Percentiles rank a stretch among this genome's conserved stretches.
These are phyloP conservation scores for Stratiolaelaps scimitus DNA, from an alignment of 1,140 invertebrate genomes.

Conservation along the genomic window DNA sequence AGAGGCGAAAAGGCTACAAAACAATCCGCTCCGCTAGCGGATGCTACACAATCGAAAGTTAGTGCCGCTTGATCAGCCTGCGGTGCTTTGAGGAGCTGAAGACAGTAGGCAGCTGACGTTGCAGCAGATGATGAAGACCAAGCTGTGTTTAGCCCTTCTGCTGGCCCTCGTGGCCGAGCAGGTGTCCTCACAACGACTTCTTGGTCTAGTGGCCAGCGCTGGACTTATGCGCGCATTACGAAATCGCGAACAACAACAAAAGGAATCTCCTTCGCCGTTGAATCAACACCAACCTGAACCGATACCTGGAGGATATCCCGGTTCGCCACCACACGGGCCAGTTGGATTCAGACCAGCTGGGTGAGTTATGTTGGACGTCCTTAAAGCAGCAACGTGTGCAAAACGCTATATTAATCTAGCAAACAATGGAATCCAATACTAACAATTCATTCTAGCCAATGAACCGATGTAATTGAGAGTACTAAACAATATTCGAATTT, in stretches of 20 bases:
- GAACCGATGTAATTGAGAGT: too few species aligned
- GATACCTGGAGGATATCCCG: constrained; percentile 16
- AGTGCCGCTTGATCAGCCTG: too few species aligned
- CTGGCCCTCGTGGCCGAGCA: constrained; percentile 10
- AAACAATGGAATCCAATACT: too few species aligned
- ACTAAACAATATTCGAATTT: too few species aligned
- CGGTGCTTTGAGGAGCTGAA: too few species aligned
- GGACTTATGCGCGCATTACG: constrained; percentile 17
- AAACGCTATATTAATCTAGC: too few species aligned
- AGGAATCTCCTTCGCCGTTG: constrained; percentile 17
- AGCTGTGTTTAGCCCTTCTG: constrained; percentile 19
- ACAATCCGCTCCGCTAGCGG: too few species aligned
- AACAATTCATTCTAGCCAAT: too few species aligned
- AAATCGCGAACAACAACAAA: constrained; percentile 16
- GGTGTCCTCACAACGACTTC: constrained; percentile 18
- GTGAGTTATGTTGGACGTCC: constrained; percentile 11
- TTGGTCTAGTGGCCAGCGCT: constrained; percentile 23
- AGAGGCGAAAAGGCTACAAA: too few species aligned
- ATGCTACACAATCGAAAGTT: too few species aligned
- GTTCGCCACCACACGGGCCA: neutral
- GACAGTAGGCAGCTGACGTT: too few species aligned
- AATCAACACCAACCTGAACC: constrained; percentile 21
- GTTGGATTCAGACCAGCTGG: constrained; percentile 3
- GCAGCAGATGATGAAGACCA: constrained; percentile 4
- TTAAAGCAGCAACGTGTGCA: neutral